A percentile compares a stretch with the other conserved stretches of the same genome.
These are phyloP conservation scores for Babylonia areolata DNA, from an alignment of 1,140 invertebrate genomes.

Conservation along the genomic window DNA sequence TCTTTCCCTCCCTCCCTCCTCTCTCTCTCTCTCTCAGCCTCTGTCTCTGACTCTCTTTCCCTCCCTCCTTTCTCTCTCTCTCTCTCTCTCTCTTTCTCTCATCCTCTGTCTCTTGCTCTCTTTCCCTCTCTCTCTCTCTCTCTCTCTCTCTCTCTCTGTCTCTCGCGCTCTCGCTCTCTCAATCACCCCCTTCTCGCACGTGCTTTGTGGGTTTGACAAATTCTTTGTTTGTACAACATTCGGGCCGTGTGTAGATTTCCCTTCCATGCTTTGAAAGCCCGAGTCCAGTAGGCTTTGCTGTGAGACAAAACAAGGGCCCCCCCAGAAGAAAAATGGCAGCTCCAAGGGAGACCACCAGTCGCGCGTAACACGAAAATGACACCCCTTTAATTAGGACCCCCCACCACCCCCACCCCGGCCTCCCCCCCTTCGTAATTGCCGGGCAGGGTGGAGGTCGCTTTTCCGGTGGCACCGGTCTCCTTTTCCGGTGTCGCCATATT, in stretches of 20 bases:
- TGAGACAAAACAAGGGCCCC: slow-evolving; percentile 33
- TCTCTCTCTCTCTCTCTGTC: not conserved
- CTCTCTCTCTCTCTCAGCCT: too few species aligned
- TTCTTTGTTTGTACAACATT: slow-evolving; percentile 12
- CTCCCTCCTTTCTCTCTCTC: not conserved
- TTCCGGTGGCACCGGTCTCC: slow-evolving; percentile 38
- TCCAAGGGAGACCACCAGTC: not conserved
- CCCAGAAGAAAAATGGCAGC: slow-evolving; percentile 13
- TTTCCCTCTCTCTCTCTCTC: not conserved
- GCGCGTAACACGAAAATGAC: slow-evolving; percentile 33
- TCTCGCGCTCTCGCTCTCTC: too few species aligned
- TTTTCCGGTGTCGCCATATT: slow-evolving; percentile 36
- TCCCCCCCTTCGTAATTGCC: slow-evolving; percentile 32
- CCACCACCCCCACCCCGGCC: too few species aligned
- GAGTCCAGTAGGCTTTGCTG: slow-evolving; percentile 6
- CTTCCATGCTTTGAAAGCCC: not conserved
- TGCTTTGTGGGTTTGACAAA: slow-evolving; percentile 15
- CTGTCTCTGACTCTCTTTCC: too few species aligned
- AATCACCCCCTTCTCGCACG: too few species aligned
- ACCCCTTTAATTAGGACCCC: slow-evolving; percentile 31
- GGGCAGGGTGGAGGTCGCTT: slow-evolving; percentile 2
- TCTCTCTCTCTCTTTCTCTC: not conserved
- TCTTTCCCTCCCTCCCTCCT: not conserved
- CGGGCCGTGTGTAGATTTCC: too few species aligned
- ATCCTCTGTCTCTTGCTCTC: too few species aligned